Base-by-base conservation (phyloP, 1,140 invertebrate genomes). In the Diachasmimorpha longicaudata region DNA sequence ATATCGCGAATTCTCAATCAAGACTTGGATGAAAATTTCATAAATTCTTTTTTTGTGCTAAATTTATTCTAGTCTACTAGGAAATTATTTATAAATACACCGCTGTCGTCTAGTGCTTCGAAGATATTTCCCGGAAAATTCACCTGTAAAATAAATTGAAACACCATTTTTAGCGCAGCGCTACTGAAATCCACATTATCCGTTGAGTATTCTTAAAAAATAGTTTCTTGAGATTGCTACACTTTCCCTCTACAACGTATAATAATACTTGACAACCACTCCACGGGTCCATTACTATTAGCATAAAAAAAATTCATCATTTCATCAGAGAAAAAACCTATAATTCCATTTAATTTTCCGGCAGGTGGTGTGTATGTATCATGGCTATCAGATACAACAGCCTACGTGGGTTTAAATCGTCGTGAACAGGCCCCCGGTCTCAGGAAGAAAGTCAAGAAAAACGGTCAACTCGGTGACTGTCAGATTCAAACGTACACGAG, bases 351-450 rank as follows among this genome's bases (percentile, higher is more conserved):
- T 70, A 19, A 70, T 72, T 19, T 77, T n/a, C 75, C 76, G 78
- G 36, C 36, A 89, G 88, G 87, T 72, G 81, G 83, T 58, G 84
- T 84, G 58, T 83, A 82, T 19, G 77, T 89, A 8, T 84, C 84
- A 0, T 89, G 88, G 88, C 76, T 89, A 44, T 80, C 78, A 0
- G 86, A 89, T 16, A 82, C 82, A 4, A 82, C 88, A 5, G 88
- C 87, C 0, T 89, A 87, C 63, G 81, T 85, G 6, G 85, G 78
- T 67, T 78, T 89, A 16, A 31, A 85, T 46, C 80, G 82, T 68
- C 75, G 80, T 0, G 84, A 89, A 9, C 80, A 86, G 58, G 77
- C 78, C 2, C n/a, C 73, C 0, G n/a, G 69, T 0, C 80, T 84
- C 4, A 44, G 78, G n/a, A 81, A 83, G 14, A 76, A 75, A 58